Conservation (phyloP, 53 echinoderm and acorn worm species). For the Pentamera pediparva region DNA sequence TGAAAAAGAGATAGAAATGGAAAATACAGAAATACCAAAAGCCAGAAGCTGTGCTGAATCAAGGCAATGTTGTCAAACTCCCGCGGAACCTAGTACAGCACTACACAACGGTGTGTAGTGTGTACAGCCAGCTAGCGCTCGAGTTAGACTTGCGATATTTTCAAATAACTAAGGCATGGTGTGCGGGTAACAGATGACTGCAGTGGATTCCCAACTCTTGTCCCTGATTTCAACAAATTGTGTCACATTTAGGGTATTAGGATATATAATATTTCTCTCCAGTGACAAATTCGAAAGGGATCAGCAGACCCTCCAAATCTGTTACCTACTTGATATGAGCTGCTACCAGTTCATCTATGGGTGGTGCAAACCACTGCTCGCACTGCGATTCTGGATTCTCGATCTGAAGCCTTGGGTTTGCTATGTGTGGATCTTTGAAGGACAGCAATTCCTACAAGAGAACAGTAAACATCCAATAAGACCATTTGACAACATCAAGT, state of each 20-base stretch:
- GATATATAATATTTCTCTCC: not conserved
- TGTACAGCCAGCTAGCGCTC: too few species aligned
- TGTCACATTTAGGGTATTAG: not conserved
- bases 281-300: too few species aligned
- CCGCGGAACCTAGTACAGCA: too few species aligned
- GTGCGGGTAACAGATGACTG: too few species aligned
- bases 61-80: too few species aligned
- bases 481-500: not conserved
- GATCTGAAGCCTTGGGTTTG: conserved; percentile 71
- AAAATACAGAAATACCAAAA: too few species aligned
- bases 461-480: not conserved
- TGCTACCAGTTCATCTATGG: conserved; percentile 93
- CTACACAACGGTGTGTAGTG: too few species aligned
- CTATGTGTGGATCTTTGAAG: conserved; percentile 89
- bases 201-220: not conserved
- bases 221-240: not conserved
- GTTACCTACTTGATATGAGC: conserved; percentile 85
- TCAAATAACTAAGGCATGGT: too few species aligned
- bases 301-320: too few species aligned
- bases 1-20: too few species aligned
- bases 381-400: conserved; percentile 82
- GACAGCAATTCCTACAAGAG: conserved; percentile 58
- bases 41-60: too few species aligned
- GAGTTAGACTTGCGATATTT: too few species aligned
- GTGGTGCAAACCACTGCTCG: conserved; percentile 89